Evolutionary conservation across 1,140 invertebrate genomes (phyloP), one percentile per base, ranked within the genome.

Genomic region (Belonocnema kinseyi): DNA sequence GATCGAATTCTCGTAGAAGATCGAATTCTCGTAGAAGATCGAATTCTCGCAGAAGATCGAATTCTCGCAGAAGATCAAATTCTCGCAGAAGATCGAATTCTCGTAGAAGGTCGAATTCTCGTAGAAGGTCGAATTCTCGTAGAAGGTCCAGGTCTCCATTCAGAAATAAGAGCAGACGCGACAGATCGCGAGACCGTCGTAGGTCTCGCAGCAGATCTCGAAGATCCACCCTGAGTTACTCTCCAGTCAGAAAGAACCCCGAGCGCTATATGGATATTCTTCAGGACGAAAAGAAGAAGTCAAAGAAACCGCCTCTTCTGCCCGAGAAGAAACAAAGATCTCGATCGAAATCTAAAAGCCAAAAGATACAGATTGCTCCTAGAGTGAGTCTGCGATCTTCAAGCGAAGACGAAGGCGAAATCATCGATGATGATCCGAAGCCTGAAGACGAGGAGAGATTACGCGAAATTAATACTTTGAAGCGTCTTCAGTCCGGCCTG

Each of bases 391-490:
- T 95, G 79, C 88, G 94, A 56, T 92, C 93, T 17, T 94, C 93
- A 1, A 94, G 94, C 12, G 93, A 94, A 77, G 92, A 93, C n/a
- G 93, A 94, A 76, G 92, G 90, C 14, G 93, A 93, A 0, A 90
- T 93, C 52, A 92, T 90, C 2, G 92, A 92, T 40, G 90, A 92
- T 6, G 93, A 93, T n/a, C 87, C 89, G 11, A 87, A 92, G 58
- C 87, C 90, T 19, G 91, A 92, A 21, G 91, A 92, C 52, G 90
- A 93, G 73, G 90, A 92, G 56, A 86, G 88, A 50, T 90, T 92
- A 50, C 93, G 91, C 77, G 94, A 95, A 78, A 83, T 94, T 40
- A 92, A 92, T 77, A 94, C 95, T 79, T 85, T 96, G 72, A 93
- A 94, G 82, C 92, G 93, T 79, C 82, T 95, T 2, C 94, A 94